Evolutionary conservation across 2,888 invertebrate genomes (phyloP).

Genomic region (Netelia fuscicornis): DNA sequence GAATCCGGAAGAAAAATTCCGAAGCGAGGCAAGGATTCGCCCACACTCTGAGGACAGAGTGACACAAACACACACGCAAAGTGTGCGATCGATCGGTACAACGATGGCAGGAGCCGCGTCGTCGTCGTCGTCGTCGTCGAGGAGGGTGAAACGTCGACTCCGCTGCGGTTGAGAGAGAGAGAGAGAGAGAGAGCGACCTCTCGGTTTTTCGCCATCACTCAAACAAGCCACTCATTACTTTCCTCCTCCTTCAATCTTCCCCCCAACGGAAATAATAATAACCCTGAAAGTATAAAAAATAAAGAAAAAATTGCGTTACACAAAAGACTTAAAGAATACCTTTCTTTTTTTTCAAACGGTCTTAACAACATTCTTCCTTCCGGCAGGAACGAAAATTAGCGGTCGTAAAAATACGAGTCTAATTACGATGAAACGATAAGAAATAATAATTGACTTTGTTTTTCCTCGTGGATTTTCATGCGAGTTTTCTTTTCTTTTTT

Average conservation of each 20-base stretch:
- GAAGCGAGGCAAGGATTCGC: not conserved
- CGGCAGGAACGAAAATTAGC: too few species aligned
- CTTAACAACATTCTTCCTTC: too few species aligned
- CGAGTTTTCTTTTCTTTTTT: not conserved
- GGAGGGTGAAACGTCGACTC: constrained; percentile 30
- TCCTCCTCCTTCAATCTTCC: not conserved
- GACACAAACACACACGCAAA: not conserved
- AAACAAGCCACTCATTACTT: constrained; percentile 14
- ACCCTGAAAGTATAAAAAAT: not conserved
- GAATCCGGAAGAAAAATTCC: constrained; percentile 42
- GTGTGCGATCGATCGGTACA: constrained; percentile 34
- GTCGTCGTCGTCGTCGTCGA: not conserved
- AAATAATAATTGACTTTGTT: not conserved
- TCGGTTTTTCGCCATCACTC: constrained; percentile 10
- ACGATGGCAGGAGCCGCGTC: constrained; percentile 23
- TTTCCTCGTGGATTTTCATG: not conserved
- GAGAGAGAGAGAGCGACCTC: not conserved
- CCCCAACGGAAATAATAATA: not conserved
- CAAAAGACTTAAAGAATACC: not conserved
- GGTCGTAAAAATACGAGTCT: too few species aligned
- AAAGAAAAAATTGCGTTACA: not conserved
- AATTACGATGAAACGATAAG: not conserved
- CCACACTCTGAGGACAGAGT: not conserved
- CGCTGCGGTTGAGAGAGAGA: constrained; percentile 15
- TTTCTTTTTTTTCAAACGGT: not conserved